Evolutionary conservation across 2,113 vertebrate genomes (phyloP).

Genomic region (Oenanthe melanoleuca): DNA sequence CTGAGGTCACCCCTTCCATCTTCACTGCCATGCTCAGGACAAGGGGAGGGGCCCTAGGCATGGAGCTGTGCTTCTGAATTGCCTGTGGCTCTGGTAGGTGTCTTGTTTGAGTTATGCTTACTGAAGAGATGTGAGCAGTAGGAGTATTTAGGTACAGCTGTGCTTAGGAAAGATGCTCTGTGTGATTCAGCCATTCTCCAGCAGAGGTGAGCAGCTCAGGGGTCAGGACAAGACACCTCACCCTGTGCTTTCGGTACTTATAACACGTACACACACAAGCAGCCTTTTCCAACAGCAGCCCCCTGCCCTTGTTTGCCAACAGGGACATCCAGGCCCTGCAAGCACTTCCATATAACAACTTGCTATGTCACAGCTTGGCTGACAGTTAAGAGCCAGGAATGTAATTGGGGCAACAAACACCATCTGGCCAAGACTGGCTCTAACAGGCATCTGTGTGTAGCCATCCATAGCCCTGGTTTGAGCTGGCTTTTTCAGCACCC

Average conservation of each 20-base stretch:
- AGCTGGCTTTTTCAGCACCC: background rate
- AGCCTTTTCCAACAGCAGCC: background rate
- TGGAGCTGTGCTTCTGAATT: background rate
- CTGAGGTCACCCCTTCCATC: background rate
- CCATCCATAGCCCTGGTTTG: background rate
- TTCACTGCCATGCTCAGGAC: background rate
- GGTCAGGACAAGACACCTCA: background rate
- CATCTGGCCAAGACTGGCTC: slow-evolving; percentile 28
- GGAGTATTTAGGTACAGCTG: background rate
- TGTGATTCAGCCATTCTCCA: background rate
- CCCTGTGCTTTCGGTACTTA: background rate
- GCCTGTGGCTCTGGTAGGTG: background rate
- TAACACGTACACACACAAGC: background rate
- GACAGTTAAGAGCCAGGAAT: slow-evolving; percentile 1
- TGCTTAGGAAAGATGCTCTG: rapidly evolving
- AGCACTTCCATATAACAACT: background rate
- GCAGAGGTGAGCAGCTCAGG: background rate
- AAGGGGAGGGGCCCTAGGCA: background rate
- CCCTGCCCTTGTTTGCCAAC: background rate
- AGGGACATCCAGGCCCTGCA: background rate
- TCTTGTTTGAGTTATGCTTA: background rate
- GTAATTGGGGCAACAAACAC: slow-evolving; percentile 43
- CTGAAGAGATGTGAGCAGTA: background rate
- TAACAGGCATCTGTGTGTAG: background rate
- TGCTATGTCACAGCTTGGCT: slow-evolving; percentile 33